A percentile compares a stretch with the other conserved stretches of the same genome.
Evolutionary conservation across 2,888 invertebrate genomes (phyloP).

Genomic region (Tillus elongatus): DNA sequence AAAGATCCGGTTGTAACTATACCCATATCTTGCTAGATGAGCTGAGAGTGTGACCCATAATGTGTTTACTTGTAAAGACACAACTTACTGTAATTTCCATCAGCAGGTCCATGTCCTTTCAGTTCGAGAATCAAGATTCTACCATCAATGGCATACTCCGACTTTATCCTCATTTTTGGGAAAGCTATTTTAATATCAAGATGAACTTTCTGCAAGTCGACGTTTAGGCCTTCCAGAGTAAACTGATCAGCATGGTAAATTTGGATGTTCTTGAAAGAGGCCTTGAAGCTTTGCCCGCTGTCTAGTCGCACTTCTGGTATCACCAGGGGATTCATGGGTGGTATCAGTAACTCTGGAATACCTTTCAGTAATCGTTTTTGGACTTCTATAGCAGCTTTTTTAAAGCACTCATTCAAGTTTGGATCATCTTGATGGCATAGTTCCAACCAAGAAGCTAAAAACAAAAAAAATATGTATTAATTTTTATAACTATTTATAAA

Average conservation of each 20-base stretch:
- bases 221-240: slow-evolving; percentile 41
- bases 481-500: too few species aligned
- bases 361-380: slow-evolving; percentile 49
- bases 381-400: slow-evolving; percentile 49
- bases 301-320: slow-evolving; percentile 58
- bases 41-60: slow-evolving; percentile 6
- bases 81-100: slow-evolving; percentile 24
- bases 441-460: slow-evolving; percentile 54
- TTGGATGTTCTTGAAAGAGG: slow-evolving; percentile 37
- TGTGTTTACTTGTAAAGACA: not conserved
- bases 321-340: slow-evolving; percentile 56
- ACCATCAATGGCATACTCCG: slow-evolving; percentile 12
- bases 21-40: slow-evolving; percentile 7
- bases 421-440: slow-evolving; percentile 55
- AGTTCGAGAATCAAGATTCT: slow-evolving; percentile 12
- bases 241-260: slow-evolving; percentile 55
- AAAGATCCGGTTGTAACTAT: slow-evolving; percentile 10
- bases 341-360: slow-evolving; percentile 56
- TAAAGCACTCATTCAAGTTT: slow-evolving; percentile 52
- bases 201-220: slow-evolving; percentile 43
- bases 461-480: slow-evolving; percentile 4
- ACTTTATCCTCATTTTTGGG: slow-evolving; percentile 11
- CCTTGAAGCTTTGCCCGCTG: slow-evolving; percentile 39
- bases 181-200: slow-evolving; percentile 39
- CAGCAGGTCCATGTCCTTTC: slow-evolving; percentile 14